Percentiles rank a stretch among this genome's conserved stretches.
These are phyloP conservation scores for Pangasius sanitwongsei DNA, from an alignment of 2,797 vertebrate genomes.

Conservation along the genomic window DNA sequence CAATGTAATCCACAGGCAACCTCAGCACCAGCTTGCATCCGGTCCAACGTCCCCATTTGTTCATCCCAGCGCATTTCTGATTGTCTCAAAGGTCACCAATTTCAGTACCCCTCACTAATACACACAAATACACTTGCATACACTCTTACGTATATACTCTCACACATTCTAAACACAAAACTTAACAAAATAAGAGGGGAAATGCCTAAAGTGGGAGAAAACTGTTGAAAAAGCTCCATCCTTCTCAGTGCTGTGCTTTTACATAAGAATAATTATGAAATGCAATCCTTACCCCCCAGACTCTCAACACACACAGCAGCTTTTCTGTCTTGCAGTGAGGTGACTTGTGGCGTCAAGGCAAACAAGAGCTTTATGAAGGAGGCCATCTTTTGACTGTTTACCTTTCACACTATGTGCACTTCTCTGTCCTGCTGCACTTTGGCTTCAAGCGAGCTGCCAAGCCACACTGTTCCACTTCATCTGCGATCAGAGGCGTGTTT, in stretches of 20 bases:
- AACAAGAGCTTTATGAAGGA: neutral
- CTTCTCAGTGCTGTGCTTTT: neutral
- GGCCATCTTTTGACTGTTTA: constrained; percentile 7
- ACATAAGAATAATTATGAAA: neutral
- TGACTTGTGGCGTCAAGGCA: neutral
- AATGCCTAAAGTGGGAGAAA: neutral
- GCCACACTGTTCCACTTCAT: constrained; percentile 8
- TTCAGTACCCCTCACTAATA: constrained; percentile 46
- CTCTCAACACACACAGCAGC: neutral
- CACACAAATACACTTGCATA: constrained; percentile 8
- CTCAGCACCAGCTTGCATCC: constrained; percentile 38
- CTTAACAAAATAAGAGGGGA: neutral
- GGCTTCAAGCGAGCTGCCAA: constrained; percentile 45
- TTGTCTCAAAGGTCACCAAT: constrained; percentile 72
- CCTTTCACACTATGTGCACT: constrained; percentile 18
- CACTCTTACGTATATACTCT: neutral
- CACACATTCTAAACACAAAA: constrained; percentile 12
- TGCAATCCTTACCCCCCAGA: neutral
- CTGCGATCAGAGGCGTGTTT: constrained; percentile 41
- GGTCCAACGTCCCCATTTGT: constrained; percentile 49
- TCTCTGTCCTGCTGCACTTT: neutral
- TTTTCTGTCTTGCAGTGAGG: neutral
- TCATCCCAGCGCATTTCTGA: constrained; percentile 58
- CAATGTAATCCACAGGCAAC: constrained; percentile 68
- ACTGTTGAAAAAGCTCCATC: neutral